phyloP scores from a whole-genome alignment of 2,888 invertebrate species.

The Euphydryas editha region DNA sequence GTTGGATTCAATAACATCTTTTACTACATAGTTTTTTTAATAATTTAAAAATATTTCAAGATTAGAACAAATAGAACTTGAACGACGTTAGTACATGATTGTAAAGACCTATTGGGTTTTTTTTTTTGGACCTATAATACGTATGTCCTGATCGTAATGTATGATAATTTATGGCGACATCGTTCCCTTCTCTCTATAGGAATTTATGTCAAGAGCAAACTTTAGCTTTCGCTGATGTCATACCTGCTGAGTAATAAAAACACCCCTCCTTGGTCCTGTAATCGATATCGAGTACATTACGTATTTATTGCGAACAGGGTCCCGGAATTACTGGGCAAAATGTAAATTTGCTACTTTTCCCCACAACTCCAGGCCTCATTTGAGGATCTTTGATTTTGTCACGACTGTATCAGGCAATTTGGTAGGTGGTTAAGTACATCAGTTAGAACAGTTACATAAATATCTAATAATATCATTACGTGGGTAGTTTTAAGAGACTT shows the following conservation, averaged over 20 bases:
- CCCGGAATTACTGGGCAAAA: constrained; percentile 48
- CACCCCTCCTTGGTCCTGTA: constrained; percentile 61
- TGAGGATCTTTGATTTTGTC: constrained; percentile 24
- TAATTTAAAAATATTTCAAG: neutral
- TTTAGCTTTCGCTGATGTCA: constrained; percentile 61
- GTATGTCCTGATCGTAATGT: constrained; percentile 14
- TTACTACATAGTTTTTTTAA: constrained; percentile 2
- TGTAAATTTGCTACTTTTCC: constrained; percentile 55
- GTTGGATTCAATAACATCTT: constrained; percentile 51
- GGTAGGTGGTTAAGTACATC: neutral
- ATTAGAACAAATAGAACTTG: constrained; percentile 3
- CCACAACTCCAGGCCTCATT: constrained; percentile 14
- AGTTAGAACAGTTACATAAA: neutral
- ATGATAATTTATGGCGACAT: constrained; percentile 27
- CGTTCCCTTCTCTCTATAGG: constrained; percentile 18
- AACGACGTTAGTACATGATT: neutral
- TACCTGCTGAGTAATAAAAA: constrained; percentile 60
- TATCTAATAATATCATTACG: too few species aligned
- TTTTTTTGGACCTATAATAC: neutral
- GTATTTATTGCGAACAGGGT: constrained; percentile 70
- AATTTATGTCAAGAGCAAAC: constrained; percentile 43
- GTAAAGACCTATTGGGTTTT: neutral
- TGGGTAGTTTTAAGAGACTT: too few species aligned
- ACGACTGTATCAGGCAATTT: neutral
- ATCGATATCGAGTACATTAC: constrained; percentile 71